Evolutionary conservation across 2,797 vertebrate species (phyloP), one percentile per base, ranked within the genome.

Genomic region (Brotula barbata): DNA sequence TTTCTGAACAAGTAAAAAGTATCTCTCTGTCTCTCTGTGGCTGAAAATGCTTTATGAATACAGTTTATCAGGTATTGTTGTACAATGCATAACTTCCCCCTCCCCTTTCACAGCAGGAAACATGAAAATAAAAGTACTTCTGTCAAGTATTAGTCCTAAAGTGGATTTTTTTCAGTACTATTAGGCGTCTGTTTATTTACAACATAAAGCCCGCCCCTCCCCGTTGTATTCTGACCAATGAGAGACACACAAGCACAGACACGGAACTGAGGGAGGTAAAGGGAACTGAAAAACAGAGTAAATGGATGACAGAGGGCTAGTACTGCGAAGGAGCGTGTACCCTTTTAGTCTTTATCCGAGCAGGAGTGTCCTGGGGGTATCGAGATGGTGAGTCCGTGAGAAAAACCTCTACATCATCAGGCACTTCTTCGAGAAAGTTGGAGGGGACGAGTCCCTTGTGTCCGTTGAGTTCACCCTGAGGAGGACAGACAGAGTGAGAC

Each of bases 381-480:
- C 89, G 93, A 47, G 91, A 85, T 47, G 94, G 94, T 21, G 89
- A 93, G 3, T 98, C 95, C 0, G 95, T 96, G 14, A 99, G 93
- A 85, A 93, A 96, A 78, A 99, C 97, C 82, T 99, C 96, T 39
- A 99, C 96, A 28, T 99, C 97, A 1, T 98, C 95, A 95, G 97
- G 97, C 94, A 99, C 97, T 96, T 98, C 97, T 94, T 99, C 96
- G 50, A 99, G 94, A 89, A 99, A 99, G 91, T 99, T 99, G 77
- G 97, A 99, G 81, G 97, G 97, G 86, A 98, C 94, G 17, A 99
- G 93, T 85, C 97, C 97, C 80, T 94, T 98, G 68, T 98, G 96
- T 85, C 96, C 95, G 0, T 97, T 99, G 34, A 99, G 93, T 66
- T 98, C 96, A 15, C 95, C 96, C 96, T 99, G 80, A 0, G 54